Evolutionary conservation across 1,140 invertebrate species (phyloP), one percentile per base, ranked within the genome.

Genomic region (Pomacea maculata): DNA sequence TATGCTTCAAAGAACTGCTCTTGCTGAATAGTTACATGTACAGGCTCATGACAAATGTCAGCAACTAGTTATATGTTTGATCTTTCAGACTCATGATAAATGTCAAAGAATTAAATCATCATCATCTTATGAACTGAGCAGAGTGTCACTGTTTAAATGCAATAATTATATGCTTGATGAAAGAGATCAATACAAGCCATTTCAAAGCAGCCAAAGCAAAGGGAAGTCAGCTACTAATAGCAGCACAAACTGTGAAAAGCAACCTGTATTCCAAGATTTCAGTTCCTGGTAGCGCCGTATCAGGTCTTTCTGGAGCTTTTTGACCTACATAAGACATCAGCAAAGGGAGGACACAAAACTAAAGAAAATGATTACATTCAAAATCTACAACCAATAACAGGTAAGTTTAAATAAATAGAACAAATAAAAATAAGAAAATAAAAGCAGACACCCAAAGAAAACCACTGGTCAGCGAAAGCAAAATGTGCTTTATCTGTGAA

Each of bases 201-300:
- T 61, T 55, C 54, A 52, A 55, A 54, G 21, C 55, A 75, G 3
- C 19, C 74, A 75, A 57, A 75, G 29, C 74, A 75, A 75, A 25
- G 52, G 45, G 54, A 54, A 78, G 68, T 67, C 64, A 78, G 34
- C 77, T 70, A 78, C 64, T n/a, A 6, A 52, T n/a, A n/a, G 67
- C 21, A 25, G 21, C 67, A 21, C 64, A 78, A 78, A 65, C 77
- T 21, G 68, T 68, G 54, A 72, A 75, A 74, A 80, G 70, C 82
- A 84, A 87, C 87, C 88, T 88, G 87, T 83, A n/a, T 84, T 88
- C 87, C 88, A 89, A 61, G 84, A 82, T 81, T 88, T 89, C 67
- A 89, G 85, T 61, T 89, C 87, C 74, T 87, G 85, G 80, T 89
- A 89, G 7, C 87, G 85, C 57, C 84, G 84, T 83, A 87, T 83